Evolutionary conservation across 2,888 invertebrate genomes (phyloP), one percentile per base, ranked within the genome.

Genomic region (Diarsia dahlii): DNA sequence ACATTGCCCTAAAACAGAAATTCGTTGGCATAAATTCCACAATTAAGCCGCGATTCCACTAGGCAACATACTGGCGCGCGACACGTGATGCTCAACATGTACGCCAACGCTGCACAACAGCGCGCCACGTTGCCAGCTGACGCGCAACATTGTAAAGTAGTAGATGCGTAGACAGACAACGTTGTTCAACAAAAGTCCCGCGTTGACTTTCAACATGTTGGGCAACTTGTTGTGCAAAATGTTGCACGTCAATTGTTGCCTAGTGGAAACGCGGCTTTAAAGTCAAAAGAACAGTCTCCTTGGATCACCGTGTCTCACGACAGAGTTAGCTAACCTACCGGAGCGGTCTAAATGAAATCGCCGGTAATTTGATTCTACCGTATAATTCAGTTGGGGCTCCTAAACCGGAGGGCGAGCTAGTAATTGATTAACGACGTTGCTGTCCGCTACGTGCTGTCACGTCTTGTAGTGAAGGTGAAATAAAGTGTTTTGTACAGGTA

Each of bases 301-400:
- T 62, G 74, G 73, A 84, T 79, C 82, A 76, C 69, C 68, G 78
- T 75, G 67, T 80, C 74, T 70, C 63, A 76, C 62, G 66, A 73
- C 71, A 50, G 70, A 66, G 78, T 70, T 64, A 78, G 73, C 80
- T 74, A 75, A 82, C 87, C 86, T 85, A 85, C 71, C 71, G 39
- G 62, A 71, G 62, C 76, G 84, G 87, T 88, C 87, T 81, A 82
- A 89, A 88, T 87, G 82, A 84, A 90, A 89, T 89, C 87, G 83
- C 80, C 82, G 75, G 80, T 89, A 87, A 89, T 90, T 89, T 85
- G 85, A 91, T 91, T 90, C 85, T 68, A 83, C 63, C 78, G 87
- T 82, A 82, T 83, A 86, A 88, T 80, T 76, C 67, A 78, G 83
- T 88, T 86, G 74, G 70, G 78, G 87, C 84, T 46, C 62, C 76